phyloP scores from a whole-genome alignment of 2,113 vertebrate species.

The Microcebus ravelobensis region DNA sequence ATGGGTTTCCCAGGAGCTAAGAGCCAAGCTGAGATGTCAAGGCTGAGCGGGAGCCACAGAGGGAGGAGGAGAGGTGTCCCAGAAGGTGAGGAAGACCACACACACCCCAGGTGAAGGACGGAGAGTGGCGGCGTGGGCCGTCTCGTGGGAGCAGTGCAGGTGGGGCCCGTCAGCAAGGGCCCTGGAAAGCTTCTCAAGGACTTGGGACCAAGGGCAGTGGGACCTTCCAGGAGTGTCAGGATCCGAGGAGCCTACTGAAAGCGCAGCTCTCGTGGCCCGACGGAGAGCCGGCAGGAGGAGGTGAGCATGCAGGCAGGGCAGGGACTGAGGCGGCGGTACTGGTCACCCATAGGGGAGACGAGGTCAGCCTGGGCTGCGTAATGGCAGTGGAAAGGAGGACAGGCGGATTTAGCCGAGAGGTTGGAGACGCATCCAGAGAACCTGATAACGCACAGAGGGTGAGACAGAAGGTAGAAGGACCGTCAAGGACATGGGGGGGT shows the following conservation, averaged over 20 bases:
- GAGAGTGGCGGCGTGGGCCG: neutral
- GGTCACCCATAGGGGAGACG: neutral
- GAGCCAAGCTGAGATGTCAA: neutral
- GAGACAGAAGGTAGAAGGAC: neutral
- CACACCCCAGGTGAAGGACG: neutral
- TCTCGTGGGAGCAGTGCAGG: neutral
- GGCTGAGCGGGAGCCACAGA: neutral
- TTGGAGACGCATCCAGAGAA: neutral
- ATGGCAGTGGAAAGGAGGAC: neutral
- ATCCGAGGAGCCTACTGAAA: neutral
- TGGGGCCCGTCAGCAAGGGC: neutral
- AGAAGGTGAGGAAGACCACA: neutral
- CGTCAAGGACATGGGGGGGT: neutral
- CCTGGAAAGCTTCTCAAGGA: neutral
- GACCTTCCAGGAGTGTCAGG: neutral
- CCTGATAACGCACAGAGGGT: neutral
- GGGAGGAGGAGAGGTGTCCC: neutral
- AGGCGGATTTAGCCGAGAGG: neutral
- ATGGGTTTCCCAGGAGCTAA: neutral
- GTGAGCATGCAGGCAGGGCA: neutral
- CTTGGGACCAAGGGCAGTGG: neutral
- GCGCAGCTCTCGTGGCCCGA: neutral
- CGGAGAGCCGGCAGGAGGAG: neutral
- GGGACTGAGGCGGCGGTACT: neutral
- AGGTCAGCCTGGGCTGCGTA: neutral